Percentiles rank a stretch among this genome's conserved stretches.
Evolutionary conservation across 2,113 vertebrate genomes (phyloP).

Genomic region (Engraulis encrasicolus): DNA sequence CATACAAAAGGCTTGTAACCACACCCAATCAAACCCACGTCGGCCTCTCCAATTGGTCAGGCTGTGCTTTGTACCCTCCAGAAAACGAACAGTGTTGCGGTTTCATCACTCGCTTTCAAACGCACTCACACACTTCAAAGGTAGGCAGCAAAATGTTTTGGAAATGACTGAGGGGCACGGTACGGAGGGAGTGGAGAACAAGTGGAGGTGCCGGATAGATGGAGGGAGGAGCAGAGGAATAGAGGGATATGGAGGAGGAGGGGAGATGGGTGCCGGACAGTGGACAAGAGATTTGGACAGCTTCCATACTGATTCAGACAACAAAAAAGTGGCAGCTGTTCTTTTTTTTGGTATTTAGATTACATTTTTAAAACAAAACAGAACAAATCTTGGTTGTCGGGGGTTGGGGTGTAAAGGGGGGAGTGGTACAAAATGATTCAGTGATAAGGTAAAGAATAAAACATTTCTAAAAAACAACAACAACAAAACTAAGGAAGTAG

Average conservation of each 20-base stretch:
- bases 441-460: background rate
- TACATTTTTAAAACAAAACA: constrained; percentile 41
- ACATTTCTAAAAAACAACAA: too few relatives aligned
- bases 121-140: constrained; percentile 46
- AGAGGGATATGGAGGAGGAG: constrained; percentile 27
- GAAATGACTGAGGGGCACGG: constrained; percentile 18
- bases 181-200: constrained; percentile 17
- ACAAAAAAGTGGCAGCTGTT: constrained; percentile 51
- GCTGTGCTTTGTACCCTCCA: constrained; percentile 61
- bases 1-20: constrained; percentile 72
- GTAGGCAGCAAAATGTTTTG: constrained; percentile 43
- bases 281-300: constrained; percentile 54
- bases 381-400: too few relatives aligned
- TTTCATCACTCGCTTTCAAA: constrained; percentile 53
- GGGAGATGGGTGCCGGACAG: background rate
- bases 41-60: constrained; percentile 63
- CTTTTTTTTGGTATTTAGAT: constrained; percentile 49
- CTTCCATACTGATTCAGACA: constrained; percentile 55
- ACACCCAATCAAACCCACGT: constrained; percentile 66
- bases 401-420: constrained; percentile 1
- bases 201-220: background rate
- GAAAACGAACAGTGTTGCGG: constrained; percentile 61
- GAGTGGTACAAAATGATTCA: background rate
- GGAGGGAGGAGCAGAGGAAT: constrained; percentile 10
- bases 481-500: constrained; percentile 57